Conservation (phyloP, 2,797 vertebrate genomes). For the Etheostoma perlongum region DNA sequence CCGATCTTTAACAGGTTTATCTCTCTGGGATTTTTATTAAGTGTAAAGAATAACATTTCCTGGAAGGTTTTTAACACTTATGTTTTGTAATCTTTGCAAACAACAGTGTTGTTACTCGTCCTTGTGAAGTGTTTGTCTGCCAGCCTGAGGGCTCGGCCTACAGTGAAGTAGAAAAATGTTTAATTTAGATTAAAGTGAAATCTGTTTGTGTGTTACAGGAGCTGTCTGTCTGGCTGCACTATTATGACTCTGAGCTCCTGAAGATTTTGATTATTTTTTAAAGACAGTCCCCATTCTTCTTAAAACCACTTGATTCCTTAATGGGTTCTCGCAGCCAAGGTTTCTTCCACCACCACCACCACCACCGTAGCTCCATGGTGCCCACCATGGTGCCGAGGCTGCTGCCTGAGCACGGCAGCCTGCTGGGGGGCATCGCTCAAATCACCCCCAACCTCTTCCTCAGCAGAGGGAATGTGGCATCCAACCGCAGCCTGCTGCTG, state of each 20-base stretch:
- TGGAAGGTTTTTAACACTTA: slow-evolving; percentile 2
- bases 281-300: slow-evolving; percentile 6
- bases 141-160: slow-evolving; percentile 15
- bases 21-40: not conserved
- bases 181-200: slow-evolving; percentile 46
- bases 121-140: slow-evolving; percentile 46
- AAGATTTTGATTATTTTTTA: slow-evolving; percentile 52
- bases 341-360: slow-evolving; percentile 82
- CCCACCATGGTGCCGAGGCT: slow-evolving; percentile 89
- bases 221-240: slow-evolving; percentile 43
- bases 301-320: slow-evolving; percentile 54
- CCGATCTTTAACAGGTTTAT: slow-evolving; percentile 6
- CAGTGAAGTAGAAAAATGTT: slow-evolving; percentile 37
- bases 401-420: slow-evolving; percentile 87
- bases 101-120: slow-evolving; percentile 38
- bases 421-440: slow-evolving; percentile 94
- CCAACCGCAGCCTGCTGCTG: slow-evolving; percentile 95
- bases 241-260: slow-evolving; percentile 72
- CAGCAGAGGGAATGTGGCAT: slow-evolving; percentile 94
- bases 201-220: slow-evolving; percentile 77
- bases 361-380: slow-evolving; percentile 82
- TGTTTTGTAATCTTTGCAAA: slow-evolving; percentile 22
- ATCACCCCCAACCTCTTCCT: slow-evolving; percentile 96
- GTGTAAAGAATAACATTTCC: slow-evolving; percentile 33
- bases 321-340: slow-evolving; percentile 97